Percentiles rank a stretch among this genome's conserved stretches.
Conservation (phyloP, 2,797 vertebrate species). For the Acipenser transmontanus region DNA sequence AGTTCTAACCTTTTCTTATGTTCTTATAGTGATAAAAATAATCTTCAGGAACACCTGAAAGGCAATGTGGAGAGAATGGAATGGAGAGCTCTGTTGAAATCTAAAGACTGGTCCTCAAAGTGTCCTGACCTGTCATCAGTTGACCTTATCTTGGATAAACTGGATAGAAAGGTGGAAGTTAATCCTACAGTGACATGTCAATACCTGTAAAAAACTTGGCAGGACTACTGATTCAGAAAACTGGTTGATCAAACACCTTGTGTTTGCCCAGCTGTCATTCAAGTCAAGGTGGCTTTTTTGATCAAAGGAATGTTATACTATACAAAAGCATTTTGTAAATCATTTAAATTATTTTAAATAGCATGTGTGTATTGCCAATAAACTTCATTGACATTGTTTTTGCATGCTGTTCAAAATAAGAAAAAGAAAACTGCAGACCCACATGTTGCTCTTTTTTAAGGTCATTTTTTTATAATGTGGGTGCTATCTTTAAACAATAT, state of each 20-base stretch:
- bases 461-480: no score
- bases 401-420: no score
- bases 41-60: no score
- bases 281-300: not conserved
- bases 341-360: not conserved
- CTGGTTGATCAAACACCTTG: not conserved
- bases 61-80: not conserved
- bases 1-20: no score
- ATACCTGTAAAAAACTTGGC: not conserved
- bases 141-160: no score
- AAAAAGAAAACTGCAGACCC: no score
- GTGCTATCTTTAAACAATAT: no score
- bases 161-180: not conserved
- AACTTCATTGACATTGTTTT: not conserved
- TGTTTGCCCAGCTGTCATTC: not conserved
- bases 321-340: not conserved
- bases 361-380: not conserved
- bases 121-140: no score
- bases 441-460: no score
- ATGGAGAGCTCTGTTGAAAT: not conserved
- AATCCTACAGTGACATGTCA: not conserved
- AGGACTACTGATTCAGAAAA: not conserved
- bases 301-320: not conserved
- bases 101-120: no score
- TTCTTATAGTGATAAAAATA: no score